These are phyloP conservation scores for Limonius californicus DNA, from an alignment of 1,140 invertebrate species.

Conservation along the genomic window DNA sequence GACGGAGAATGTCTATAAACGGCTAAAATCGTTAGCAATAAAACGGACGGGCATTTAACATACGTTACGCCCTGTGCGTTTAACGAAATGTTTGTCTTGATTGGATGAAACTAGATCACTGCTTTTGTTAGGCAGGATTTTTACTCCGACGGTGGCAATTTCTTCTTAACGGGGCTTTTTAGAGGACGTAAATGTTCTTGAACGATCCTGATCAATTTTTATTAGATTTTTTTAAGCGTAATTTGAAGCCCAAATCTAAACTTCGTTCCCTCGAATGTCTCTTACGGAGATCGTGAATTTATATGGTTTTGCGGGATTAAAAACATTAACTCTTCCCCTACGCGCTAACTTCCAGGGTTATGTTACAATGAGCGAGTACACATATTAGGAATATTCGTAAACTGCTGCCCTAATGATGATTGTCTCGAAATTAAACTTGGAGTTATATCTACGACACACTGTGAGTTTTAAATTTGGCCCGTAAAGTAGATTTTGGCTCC, in stretches of 20 bases:
- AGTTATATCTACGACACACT: constrained; percentile 2
- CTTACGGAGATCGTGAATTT: neutral
- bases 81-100: constrained; percentile 29
- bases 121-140: constrained; percentile 21
- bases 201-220: constrained; percentile 4
- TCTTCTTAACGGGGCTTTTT: neutral
- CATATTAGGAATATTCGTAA: neutral
- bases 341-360: neutral
- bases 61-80: constrained; percentile 29
- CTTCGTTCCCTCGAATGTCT: neutral
- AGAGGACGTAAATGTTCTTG: neutral
- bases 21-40: constrained; percentile 28
- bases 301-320: constrained; percentile 4
- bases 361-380: neutral
- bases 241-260: neutral
- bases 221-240: neutral
- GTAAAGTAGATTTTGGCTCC: neutral
- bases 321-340: constrained; percentile 1
- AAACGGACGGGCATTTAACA: constrained; percentile 28
- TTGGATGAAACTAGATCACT: constrained; percentile 27
- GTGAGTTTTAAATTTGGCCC: neutral
- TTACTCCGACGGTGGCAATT: neutral
- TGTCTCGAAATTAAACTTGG: neutral
- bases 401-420: neutral
- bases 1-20: constrained; percentile 26